Evolutionary conservation across 35 echinoderm and acorn worm species (phyloP), one percentile per base, ranked within the genome.

Genomic region (Anneissia japonica): DNA sequence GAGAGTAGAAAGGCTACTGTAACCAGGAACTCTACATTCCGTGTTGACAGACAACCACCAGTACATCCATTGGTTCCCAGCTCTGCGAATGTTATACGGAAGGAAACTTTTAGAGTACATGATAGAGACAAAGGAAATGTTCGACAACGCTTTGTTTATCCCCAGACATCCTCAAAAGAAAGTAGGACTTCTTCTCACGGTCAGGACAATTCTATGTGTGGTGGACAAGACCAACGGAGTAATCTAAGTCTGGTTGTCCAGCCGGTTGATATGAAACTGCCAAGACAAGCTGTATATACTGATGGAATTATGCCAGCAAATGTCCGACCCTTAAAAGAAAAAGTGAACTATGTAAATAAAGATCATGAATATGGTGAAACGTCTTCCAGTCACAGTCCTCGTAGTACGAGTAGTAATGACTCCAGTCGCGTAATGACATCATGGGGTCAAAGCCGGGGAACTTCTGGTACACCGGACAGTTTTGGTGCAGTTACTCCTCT

Each of bases 401-500:
- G 77, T 16, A 38, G 39, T 30, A 16, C 51, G 26, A 73, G 74
- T n/a, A 43, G 35, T 41, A 87, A 81, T 36, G 76, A 34, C 41
- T 76, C 29, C 34, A 87, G 41, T 45, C 32, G 79, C 36, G 76
- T 76, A 80, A 87, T 87, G 86, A 87, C 79, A 39, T 87, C 86
- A 80, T 87, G 86, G 86, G 77, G 73, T 43, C 76, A 31, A 29
- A 34, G 83, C 37, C 83, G 36, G 26, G 23, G 16, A 74, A 86
- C 55, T 26, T 64, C 51, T 64, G 51, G 51, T 64, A 87, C 93
- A 3, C 87, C 93, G 41, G 93, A 95, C 34, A 94, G 92, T 77
- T 35, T 95, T 9, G 89, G 83, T 79, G 81, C 93, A 19, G 83
- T 90, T 0, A 96, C 93, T 16, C 93, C 93, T 77, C 93, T 89